Evolutionary conservation across 2,888 invertebrate genomes (phyloP).

Genomic region (Harpagoxenus sublaevis): DNA sequence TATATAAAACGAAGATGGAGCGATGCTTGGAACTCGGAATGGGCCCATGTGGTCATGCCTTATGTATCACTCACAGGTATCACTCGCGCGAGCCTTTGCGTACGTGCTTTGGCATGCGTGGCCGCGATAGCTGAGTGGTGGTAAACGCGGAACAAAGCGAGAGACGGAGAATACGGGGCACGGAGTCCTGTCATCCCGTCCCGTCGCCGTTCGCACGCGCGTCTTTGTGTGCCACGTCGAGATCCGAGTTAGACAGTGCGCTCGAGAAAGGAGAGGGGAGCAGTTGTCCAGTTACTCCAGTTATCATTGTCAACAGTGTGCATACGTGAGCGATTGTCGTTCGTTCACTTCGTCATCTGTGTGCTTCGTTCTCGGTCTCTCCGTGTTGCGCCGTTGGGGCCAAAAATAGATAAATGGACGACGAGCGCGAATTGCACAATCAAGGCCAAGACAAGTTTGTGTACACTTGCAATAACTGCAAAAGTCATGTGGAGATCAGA

Average conservation of each 20-base stretch:
- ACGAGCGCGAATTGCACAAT: conserved; percentile 59
- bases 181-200: neutral
- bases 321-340: conserved; percentile 33
- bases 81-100: conserved; percentile 57
- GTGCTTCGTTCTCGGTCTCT: conserved; percentile 16
- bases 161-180: conserved; percentile 20
- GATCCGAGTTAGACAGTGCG: conserved; percentile 23
- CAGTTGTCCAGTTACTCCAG: too few species aligned
- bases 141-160: conserved; percentile 44
- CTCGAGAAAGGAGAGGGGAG: neutral
- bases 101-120: conserved; percentile 65
- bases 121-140: conserved; percentile 62
- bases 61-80: too few species aligned
- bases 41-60: too few species aligned
- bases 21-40: too few species aligned
- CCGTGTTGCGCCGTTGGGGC: conserved; percentile 47
- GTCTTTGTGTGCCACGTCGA: conserved; percentile 48
- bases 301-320: too few species aligned
- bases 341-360: neutral
- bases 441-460: too few species aligned
- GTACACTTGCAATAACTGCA: conserved; percentile 99
- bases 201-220: neutral
- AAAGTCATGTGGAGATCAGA: conserved; percentile 97
- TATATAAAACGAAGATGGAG: too few species aligned
- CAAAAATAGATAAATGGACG: conserved; percentile 80